These are phyloP conservation scores for Emydoidea blandingii DNA, from an alignment of 2,797 vertebrate species.

Conservation along the genomic window DNA sequence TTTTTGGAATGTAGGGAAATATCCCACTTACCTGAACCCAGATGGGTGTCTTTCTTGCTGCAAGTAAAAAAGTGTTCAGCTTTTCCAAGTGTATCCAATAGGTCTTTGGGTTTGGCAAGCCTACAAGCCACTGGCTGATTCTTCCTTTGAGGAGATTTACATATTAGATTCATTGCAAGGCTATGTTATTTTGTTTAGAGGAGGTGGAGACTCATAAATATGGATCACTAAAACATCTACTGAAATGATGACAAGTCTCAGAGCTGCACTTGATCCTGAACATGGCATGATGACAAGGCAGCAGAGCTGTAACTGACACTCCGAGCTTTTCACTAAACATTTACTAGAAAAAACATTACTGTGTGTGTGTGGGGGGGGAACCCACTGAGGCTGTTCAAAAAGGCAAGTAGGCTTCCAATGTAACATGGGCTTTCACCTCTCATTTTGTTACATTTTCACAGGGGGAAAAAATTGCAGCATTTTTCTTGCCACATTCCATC, in stretches of 20 bases:
- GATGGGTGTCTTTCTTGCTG: neutral
- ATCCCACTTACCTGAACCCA: neutral
- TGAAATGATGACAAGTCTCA: neutral
- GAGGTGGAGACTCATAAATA: constrained; percentile 33
- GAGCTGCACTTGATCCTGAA: neutral
- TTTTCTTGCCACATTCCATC: neutral
- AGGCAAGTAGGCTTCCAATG: neutral
- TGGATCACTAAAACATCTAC: constrained; percentile 22
- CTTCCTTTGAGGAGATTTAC: neutral
- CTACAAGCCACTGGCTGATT: neutral
- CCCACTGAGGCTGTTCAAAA: neutral
- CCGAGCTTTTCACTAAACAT: neutral
- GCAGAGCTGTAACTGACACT: neutral
- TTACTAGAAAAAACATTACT: constrained; percentile 15
- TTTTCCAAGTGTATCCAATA: neutral
- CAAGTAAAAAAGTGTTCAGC: neutral
- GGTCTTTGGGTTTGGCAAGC: neutral
- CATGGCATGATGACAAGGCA: neutral
- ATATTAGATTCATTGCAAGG: constrained; percentile 18
- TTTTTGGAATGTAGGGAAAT: neutral
- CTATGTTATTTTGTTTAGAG: neutral
- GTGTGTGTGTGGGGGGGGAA: neutral
- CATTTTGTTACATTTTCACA: neutral
- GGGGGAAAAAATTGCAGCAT: neutral
- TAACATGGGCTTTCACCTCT: neutral